phyloP scores from a whole-genome alignment of 2,113 vertebrate species.

The Leptodactylus fuscus region DNA sequence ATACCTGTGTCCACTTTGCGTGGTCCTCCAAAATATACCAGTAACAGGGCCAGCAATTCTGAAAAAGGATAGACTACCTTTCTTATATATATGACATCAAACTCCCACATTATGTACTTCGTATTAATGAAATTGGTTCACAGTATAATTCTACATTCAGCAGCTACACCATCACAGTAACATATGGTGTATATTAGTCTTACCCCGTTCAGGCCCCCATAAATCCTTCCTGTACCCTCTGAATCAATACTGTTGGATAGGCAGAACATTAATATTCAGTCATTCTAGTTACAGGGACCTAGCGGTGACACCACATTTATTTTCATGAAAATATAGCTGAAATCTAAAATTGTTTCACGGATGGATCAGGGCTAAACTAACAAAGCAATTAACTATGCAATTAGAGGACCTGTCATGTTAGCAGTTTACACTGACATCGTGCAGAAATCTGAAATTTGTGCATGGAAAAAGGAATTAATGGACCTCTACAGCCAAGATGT shows the following conservation, averaged over 20 bases:
- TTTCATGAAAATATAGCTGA: constrained; percentile 5
- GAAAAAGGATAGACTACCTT: no score
- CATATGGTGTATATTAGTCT: not conserved
- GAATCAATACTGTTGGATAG: not conserved
- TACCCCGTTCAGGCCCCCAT: not conserved
- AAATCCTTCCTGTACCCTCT: not conserved
- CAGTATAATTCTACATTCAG: not conserved
- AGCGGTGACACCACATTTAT: not conserved
- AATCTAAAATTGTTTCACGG: not conserved
- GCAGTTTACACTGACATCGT: not conserved
- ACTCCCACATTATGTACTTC: no score
- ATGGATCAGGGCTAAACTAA: not conserved
- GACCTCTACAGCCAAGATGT: no score
- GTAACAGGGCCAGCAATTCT: no score
- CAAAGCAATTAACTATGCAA: not conserved
- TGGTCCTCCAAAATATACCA: no score
- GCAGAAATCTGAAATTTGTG: not conserved
- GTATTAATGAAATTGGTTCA: no score
- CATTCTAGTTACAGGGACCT: not conserved
- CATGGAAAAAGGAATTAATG: not conserved
- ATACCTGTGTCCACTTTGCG: no score
- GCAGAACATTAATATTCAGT: not conserved
- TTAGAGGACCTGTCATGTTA: not conserved
- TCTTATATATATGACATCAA: no score
- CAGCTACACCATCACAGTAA: not conserved